Percentiles rank a stretch among this genome's conserved stretches.
Evolutionary conservation across 2,113 vertebrate genomes (phyloP).

Genomic region (Melanocharis versteri): DNA sequence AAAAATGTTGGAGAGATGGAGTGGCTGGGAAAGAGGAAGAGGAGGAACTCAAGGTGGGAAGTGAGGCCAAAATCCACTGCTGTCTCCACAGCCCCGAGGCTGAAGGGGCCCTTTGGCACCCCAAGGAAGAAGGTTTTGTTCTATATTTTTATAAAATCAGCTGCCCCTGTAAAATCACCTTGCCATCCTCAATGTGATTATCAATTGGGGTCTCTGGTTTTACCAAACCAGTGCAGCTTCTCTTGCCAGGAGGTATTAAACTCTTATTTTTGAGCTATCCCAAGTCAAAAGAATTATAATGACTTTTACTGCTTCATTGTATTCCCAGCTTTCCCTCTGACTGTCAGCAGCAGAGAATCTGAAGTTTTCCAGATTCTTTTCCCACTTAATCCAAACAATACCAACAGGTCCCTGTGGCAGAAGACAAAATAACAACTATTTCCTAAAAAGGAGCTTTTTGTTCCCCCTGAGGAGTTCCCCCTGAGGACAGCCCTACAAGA

Average conservation of each 20-base stretch:
- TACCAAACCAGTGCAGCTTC: background rate
- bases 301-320: background rate
- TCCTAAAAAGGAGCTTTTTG: background rate
- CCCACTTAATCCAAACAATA: background rate
- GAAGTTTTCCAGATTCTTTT: background rate
- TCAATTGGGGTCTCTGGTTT: background rate
- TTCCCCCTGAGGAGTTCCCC: background rate
- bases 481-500: background rate
- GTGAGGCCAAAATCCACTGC: rapidly evolving
- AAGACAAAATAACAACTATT: background rate
- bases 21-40: rapidly evolving
- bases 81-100: background rate
- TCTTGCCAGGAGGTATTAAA: background rate
- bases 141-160: background rate
- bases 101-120: background rate
- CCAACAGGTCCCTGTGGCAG: background rate
- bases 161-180: background rate
- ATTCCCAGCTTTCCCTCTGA: background rate
- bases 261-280: background rate
- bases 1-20: background rate
- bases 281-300: background rate
- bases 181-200: background rate
- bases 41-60: background rate
- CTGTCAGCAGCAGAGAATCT: background rate
- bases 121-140: background rate